Evolutionary conservation across 2,888 invertebrate species (phyloP).

Genomic region (Argyresthia goedartella): DNA sequence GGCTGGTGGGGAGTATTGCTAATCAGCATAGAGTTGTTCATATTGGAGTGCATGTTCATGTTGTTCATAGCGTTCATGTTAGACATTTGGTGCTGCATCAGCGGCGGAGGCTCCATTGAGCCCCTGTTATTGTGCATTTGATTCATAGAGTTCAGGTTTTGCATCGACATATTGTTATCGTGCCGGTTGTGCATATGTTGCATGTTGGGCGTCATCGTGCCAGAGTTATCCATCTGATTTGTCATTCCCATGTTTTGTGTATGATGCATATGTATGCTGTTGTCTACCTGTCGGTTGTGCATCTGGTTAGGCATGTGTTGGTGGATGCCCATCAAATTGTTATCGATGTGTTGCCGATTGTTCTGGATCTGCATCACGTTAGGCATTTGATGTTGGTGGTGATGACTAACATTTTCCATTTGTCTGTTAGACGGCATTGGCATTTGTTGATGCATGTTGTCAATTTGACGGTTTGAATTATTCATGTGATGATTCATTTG

Average conservation of each 20-base stretch:
- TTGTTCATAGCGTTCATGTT: conserved; percentile 44
- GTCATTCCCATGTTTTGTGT: conserved; percentile 39
- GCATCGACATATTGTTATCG: conserved; percentile 50
- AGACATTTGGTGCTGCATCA: conserved; percentile 60
- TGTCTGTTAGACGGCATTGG: conserved; percentile 53
- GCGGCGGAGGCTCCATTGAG: conserved; percentile 50
- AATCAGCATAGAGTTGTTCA: conserved; percentile 23
- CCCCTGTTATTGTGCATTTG: conserved; percentile 55
- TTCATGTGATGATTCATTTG: conserved; percentile 56
- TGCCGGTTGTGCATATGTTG: conserved; percentile 54
- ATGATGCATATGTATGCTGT: conserved; percentile 58
- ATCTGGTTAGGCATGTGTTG: conserved; percentile 56
- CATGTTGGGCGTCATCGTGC: conserved; percentile 36
- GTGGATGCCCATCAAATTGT: conserved; percentile 53
- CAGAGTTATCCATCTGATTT: conserved; percentile 50
- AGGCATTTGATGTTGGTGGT: conserved; percentile 60
- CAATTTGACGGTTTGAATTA: conserved; percentile 39
- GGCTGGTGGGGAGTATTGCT: conserved; percentile 1
- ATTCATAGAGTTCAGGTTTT: conserved; percentile 50
- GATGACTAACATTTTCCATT: conserved; percentile 47
- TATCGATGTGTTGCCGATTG: conserved; percentile 49
- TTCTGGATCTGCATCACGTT: conserved; percentile 61
- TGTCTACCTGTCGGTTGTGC: conserved; percentile 55
- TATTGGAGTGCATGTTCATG: conserved; percentile 52
- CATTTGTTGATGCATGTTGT: conserved; percentile 58